Percentiles rank a stretch among this genome's conserved stretches.
Evolutionary conservation across 2,888 invertebrate species (phyloP).

Genomic region (Auanema freiburgensis): DNA sequence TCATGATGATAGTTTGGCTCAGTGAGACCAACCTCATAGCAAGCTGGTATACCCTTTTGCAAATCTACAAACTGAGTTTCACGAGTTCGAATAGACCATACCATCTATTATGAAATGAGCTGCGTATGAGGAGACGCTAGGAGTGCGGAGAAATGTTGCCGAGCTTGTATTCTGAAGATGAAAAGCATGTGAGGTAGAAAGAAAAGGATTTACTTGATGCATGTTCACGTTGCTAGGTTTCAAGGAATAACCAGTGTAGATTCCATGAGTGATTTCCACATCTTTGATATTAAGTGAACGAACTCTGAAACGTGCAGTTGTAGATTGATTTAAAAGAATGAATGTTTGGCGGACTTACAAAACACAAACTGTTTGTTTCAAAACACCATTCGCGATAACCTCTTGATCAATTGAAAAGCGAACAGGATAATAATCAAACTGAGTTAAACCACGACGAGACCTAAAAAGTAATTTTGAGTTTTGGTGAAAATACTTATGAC

Average conservation of each 20-base stretch:
- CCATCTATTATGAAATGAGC: constrained; percentile 35
- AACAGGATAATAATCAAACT: constrained; percentile 52
- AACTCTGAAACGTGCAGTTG: constrained; percentile 26
- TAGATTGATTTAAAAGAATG: neutral
- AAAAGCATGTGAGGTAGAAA: neutral
- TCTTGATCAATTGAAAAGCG: constrained; percentile 43
- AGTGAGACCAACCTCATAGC: constrained; percentile 40
- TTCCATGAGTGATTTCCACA: constrained; percentile 56
- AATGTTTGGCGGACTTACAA: constrained; percentile 28
- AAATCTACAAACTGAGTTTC: constrained; percentile 16
- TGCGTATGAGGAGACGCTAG: constrained; percentile 29
- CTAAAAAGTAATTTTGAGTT: constrained; percentile 13
- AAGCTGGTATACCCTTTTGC: constrained; percentile 20
- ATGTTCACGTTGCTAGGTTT: constrained; percentile 18
- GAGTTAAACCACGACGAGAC: constrained; percentile 33
- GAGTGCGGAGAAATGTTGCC: neutral
- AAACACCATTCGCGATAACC: constrained; percentile 27
- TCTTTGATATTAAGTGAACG: constrained; percentile 41
- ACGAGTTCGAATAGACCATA: neutral
- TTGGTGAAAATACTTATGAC: neutral
- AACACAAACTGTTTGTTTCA: constrained; percentile 55
- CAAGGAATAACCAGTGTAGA: constrained; percentile 56
- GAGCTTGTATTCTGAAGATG: constrained; percentile 11
- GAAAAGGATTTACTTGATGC: constrained; percentile 16
- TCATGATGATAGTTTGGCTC: constrained; percentile 44